A percentile compares a stretch with the other conserved stretches of the same genome.
Evolutionary conservation across 2,797 vertebrate genomes (phyloP).

Genomic region (Poecile montanus): DNA sequence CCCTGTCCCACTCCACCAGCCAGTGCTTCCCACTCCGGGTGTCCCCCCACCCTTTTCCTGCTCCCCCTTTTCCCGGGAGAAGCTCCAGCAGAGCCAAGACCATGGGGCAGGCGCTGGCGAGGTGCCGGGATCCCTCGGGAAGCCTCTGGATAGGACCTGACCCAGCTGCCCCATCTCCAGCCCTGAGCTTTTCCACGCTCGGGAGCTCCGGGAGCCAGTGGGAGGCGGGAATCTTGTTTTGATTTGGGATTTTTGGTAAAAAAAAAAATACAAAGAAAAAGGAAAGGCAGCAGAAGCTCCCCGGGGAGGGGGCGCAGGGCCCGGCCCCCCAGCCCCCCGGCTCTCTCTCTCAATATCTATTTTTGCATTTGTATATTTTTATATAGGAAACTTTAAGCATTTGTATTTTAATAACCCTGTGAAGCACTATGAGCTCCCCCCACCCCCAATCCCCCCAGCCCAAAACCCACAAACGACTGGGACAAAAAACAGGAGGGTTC

Average conservation of each 20-base stretch:
- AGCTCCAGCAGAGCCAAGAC: not conserved
- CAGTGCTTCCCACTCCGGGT: not conserved
- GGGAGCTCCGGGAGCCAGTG: not conserved
- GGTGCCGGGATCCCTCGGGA: not conserved
- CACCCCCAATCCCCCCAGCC: not conserved
- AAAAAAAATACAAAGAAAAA: not conserved
- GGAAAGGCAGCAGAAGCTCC: not conserved
- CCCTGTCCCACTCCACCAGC: not conserved
- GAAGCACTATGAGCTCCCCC: slow-evolving; percentile 69
- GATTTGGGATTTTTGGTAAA: not conserved
- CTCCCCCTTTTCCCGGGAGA: not conserved
- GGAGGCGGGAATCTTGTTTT: not conserved
- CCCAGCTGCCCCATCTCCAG: not conserved
- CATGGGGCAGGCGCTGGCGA: too few relatives aligned
- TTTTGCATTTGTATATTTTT: slow-evolving; percentile 77
- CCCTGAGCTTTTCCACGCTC: not conserved
- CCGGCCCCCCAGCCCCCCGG: not conserved
- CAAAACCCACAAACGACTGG: slow-evolving; percentile 54
- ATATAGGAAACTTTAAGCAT: slow-evolving; percentile 73
- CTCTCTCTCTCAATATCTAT: slow-evolving; percentile 44
- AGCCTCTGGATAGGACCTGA: not conserved
- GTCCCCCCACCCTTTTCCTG: not conserved
- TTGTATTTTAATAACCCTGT: slow-evolving; percentile 76
- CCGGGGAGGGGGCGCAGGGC: not conserved
- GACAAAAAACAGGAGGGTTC: slow-evolving; percentile 41